These are phyloP conservation scores for Aix galericulata DNA, from an alignment of 2,113 vertebrate species.

Conservation along the genomic window DNA sequence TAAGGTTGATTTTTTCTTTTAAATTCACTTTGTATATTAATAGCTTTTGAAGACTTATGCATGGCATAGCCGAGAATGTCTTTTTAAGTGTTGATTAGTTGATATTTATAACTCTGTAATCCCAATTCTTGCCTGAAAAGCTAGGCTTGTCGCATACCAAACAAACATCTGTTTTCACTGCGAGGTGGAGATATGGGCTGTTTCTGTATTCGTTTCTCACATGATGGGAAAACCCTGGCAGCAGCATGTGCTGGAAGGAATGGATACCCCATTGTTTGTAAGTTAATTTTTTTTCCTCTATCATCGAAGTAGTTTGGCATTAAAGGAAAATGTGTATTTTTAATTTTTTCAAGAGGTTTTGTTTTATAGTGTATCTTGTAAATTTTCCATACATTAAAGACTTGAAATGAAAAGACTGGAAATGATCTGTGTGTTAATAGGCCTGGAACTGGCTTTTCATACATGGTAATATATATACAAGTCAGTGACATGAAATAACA, in stretches of 20 bases:
- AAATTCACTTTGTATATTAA: not conserved
- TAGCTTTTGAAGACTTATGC: not conserved
- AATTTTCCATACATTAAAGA: not conserved
- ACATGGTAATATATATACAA: rapidly evolving
- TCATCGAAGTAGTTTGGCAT: not conserved
- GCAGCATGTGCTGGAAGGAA: constrained; percentile 92
- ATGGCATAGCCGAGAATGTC: not conserved
- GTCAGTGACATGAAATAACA: not conserved
- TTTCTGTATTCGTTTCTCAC: constrained; percentile 89
- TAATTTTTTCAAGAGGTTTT: not conserved
- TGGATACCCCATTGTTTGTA: constrained; percentile 89
- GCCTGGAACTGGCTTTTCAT: not conserved
- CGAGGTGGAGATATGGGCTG: constrained; percentile 91
- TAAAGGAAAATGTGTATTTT: not conserved
- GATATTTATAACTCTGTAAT: not conserved
- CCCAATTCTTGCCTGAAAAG: constrained; percentile 36
- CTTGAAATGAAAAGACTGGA: no score
- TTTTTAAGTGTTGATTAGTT: not conserved
- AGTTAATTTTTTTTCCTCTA: constrained; percentile 39
- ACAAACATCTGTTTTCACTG: constrained; percentile 87
- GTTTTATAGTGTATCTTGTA: not conserved
- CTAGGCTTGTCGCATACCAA: constrained; percentile 93
- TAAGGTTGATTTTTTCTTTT: not conserved
- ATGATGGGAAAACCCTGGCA: constrained; percentile 86
- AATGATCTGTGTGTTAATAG: not conserved